Evolutionary conservation across 2,797 vertebrate species (phyloP), one percentile per base, ranked within the genome.

Genomic region (Discoglossus pictus): DNA sequence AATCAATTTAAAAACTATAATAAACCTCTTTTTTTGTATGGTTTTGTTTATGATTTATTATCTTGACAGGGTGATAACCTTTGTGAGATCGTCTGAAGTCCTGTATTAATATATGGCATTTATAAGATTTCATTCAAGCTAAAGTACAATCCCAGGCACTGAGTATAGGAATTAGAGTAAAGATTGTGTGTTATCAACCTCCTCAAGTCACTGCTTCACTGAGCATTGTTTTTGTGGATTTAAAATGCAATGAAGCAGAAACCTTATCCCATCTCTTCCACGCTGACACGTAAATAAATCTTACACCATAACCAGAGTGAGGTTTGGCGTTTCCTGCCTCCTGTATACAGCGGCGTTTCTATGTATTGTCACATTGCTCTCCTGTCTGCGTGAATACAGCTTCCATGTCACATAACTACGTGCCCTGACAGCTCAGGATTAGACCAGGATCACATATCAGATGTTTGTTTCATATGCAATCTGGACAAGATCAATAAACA

Each of bases 221-320:
- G 52, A 63, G 42, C 68, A 50, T 23, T 51, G 36, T 44, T 71
- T 58, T 52, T 56, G 2, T 18, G 24, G 31, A 56, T 63, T 42
- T 58, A 63, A 71, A 63, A 43, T 36, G 60, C 60, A 64, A 42
- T 63, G 51, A 50, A 17, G 52, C 44, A 17, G 68, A 71, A 71
- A 63, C 46, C 52, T 54, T 48, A 52, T 68, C 55, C 39, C 58
- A 39, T 55, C n/a, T 38, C 38, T 25, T 23, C 67, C 36, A 27
- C 18, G 23, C 68, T 58, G 68, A 63, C 68, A 64, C 52, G 13
- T 50, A 64, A 67, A 67, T 59, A 59, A 50, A 71, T 64, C 60
- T 71, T 34, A 7, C 35, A 25, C 56, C 38, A 42, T 56, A 56
- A 56, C 21, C 52, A 63, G 68, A 64, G 50, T 70, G 53, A 51